phyloP scores from a whole-genome alignment of 2,797 vertebrate species.

The Smutsia gigantea region DNA sequence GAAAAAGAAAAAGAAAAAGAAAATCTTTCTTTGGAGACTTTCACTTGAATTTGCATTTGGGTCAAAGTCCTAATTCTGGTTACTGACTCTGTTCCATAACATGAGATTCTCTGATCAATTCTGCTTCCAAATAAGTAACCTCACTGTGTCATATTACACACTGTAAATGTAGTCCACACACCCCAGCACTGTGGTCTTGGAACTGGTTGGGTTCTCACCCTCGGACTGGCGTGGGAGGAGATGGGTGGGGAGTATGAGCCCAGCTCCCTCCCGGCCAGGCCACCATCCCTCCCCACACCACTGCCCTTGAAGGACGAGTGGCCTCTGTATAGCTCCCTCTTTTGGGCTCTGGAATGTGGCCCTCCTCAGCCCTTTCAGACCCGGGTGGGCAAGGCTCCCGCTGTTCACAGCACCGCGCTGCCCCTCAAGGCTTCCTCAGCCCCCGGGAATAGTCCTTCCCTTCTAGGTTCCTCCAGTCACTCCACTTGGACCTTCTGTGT shows the following conservation, averaged over 20 bases:
- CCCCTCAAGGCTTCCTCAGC: neutral
- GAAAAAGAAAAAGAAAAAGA: no score
- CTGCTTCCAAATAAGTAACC: neutral
- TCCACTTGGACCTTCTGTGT: neutral
- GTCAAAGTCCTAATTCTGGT: neutral
- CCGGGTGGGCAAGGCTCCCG: neutral
- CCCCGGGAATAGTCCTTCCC: neutral
- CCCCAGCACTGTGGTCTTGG: no score
- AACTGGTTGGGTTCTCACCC: no score
- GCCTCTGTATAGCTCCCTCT: neutral
- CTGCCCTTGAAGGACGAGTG: neutral
- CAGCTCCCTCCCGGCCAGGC: neutral
- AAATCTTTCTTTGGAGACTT: neutral
- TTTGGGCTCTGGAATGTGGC: neutral
- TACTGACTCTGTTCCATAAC: neutral
- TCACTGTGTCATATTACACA: neutral
- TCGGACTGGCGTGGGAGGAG: no score
- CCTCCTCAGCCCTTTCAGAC: neutral
- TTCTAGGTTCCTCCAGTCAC: neutral
- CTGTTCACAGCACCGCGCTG: neutral
- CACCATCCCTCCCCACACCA: neutral
- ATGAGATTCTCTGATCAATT: neutral
- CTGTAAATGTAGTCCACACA: no score
- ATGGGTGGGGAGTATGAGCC: no score
- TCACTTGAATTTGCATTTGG: constrained; percentile 38